Conservation (phyloP, 2,797 vertebrate species). For the Holocentrus rufus region DNA sequence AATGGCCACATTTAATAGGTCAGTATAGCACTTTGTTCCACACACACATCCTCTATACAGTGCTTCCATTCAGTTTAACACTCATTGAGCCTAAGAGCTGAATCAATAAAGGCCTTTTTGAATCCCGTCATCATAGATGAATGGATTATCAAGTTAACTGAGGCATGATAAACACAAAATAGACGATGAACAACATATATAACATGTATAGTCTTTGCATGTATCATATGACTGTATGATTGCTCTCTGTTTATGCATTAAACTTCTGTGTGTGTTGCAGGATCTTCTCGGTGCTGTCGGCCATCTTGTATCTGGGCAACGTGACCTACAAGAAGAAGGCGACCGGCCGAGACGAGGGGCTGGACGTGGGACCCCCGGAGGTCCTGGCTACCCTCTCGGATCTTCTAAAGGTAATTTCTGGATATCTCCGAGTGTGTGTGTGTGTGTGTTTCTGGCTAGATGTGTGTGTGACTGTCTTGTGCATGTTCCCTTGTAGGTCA, state of each 20-base stretch:
- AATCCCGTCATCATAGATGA: conserved; percentile 15
- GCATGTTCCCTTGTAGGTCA: conserved; percentile 82
- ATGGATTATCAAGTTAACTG: neutral
- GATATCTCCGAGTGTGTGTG: neutral
- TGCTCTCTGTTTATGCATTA: neutral
- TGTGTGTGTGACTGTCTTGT: neutral
- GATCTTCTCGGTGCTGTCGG: conserved; percentile 96
- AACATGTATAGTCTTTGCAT: conserved; percentile 3
- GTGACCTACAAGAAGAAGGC: conserved; percentile 92
- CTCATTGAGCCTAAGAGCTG: conserved; percentile 15
- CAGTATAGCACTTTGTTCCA: conserved; percentile 30
- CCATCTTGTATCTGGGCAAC: conserved; percentile 97
- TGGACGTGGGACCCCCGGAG: conserved; percentile 95
- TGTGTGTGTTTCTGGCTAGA: neutral
- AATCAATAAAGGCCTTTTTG: neutral
- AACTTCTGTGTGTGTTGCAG: conserved; percentile 70
- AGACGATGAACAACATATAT: conserved; percentile 1
- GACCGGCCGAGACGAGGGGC: conserved; percentile 91
- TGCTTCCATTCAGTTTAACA: conserved; percentile 29
- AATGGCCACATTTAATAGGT: conserved; percentile 14
- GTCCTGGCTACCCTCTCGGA: conserved; percentile 93
- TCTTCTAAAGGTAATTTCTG: conserved; percentile 87
- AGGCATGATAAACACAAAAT: neutral
- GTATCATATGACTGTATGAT: conserved; percentile 7
- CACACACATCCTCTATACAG: conserved; percentile 12